Evolutionary conservation across 2,113 vertebrate species (phyloP), one percentile per base, ranked within the genome.

Genomic region (Chamaea fasciata): DNA sequence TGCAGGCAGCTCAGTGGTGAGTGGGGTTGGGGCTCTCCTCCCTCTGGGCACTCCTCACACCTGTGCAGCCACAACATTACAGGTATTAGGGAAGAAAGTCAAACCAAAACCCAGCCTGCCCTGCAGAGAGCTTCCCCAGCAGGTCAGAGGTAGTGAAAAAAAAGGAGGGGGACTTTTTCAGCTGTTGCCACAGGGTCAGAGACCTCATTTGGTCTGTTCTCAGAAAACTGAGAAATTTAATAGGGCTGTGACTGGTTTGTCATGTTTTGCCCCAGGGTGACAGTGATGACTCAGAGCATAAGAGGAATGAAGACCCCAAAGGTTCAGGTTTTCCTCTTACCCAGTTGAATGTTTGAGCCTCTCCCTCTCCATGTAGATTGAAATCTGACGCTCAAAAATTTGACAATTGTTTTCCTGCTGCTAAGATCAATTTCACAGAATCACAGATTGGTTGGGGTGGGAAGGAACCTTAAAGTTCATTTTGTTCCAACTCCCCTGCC

Each of bases 401-500:
- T 16, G 47, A 62, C 23, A 23, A 1, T 41, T 15, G 2, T 69
- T 62, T 69, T 62, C 41, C n/a, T 37, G 35, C 26, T 83, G 41
- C 35, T 28, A 69, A 69, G 47, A 76, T 28, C 22, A 55, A 27
- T 49, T 69, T 63, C 10, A 49, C 1, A 49, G 31, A 77, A 63
- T 63, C 26, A 49, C 18, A 33, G 35, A 49, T 23, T 42, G 70
- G n/a, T 13, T 69, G 53, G 69, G 11, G 16, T 30, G 55, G 35
- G 35, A 62, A 77, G 31, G 8, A 21, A 20, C 56, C 7, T 42
- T 37, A 33, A 70, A 69, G 18, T 24, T 35, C 8, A 49, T 15
- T 64, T 44, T 0, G 0, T 62, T 56, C 35, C 63, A 69, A 35
- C 0, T 0, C 2, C 44, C 2, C 26, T 35, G 7, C 35, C 56